Evolutionary conservation across 2,113 vertebrate genomes (phyloP), one percentile per base, ranked within the genome.

Genomic region (Brachyhypopomus gauderio): DNA sequence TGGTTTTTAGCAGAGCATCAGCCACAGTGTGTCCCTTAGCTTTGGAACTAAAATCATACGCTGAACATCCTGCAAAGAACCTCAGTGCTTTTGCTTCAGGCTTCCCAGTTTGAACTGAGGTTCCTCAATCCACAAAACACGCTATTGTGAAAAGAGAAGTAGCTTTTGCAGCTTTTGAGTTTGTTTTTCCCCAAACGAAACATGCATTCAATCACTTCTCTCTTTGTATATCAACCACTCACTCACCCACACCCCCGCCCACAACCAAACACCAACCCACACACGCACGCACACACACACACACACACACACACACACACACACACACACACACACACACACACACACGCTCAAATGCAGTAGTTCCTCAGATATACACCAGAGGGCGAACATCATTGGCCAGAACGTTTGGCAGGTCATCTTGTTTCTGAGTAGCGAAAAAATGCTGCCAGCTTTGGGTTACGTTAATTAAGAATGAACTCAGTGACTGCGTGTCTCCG

Each of bases 311-410:
- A 7, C 3, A 62, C 20, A 25, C 45, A 55, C 62, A 78, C 76
- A 71, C 22, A 56, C 41, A 30, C 62, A 25, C 22, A 22, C 25
- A 79, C 66, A 66, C 22, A 45, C 72, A 81, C 55, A 45, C n/a
- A 71, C n/a, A 27, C 58, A 73, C 19, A 63, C 22, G 38, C 4
- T 41, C 19, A 41, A 6, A 34, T 60, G 63, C 34, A 17, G 84
- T 59, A 36, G 20, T 82, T 79, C 34, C 41, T 22, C 23, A 34
- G 22, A 16, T 16, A 19, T 58, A 45, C 84, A 85, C 80, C 62
- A 85, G 84, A 85, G 72, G 80, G 84, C 48, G 30, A 76, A 75
- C 58, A 62, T 79, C 72, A 34, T 64, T 27, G 56, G 52, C 69
- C 14, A 19, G 56, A 38, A 9, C 11, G 12, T 48, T 60, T 72